Base-by-base conservation (phyloP, 2,797 vertebrate species). In the Argentina silus region DNA sequence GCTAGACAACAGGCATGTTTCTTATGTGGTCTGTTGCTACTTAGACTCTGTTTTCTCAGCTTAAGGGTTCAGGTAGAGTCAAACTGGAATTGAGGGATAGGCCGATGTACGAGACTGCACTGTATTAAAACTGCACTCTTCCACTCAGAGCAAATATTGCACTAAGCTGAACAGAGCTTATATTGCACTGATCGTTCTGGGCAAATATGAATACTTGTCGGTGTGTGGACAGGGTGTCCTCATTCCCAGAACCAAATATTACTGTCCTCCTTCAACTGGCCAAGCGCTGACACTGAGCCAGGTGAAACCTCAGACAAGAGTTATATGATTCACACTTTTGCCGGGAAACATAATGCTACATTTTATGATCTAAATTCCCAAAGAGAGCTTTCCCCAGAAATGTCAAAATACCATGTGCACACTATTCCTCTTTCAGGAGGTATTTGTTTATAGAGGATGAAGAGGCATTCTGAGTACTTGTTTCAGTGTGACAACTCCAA, bases 361-460 rank as follows among this genome's bases (percentile, higher is more conserved):
- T 77, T 86, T 90, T 87, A 90, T 88, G 85, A 88, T 89, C 88
- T 92, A 90, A 90, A 92, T 92, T 87, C 84, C 87, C 88, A 56
- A 81, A 80, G 79, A 72, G 79, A 86, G 79, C 85, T 90, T 19
- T 57, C 17, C 50, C 27, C 53, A 56, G 55, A 12, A 19, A 23
- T 23, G 21, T 60, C 4, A 14, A 42, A 12, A 60, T 27, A 60
- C 21, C 27, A 27, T 60, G 59, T 80, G 70, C 75, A 81, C 86
- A 79, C 85, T 81, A 75, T 9, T 67, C 67, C 73, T 80, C 77
- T 78, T 69, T 82, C 86, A 84, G 88, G 75, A 88, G 76, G 86
- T 87, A 88, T 88, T 85, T 89, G 84, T 89, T 87, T 82, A 81
- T 50, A 5, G 51, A 73, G 50, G 76, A 15, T 6, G 27, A 36